phyloP scores from a whole-genome alignment of 1,140 invertebrate genomes.

The Asbolus verrucosus region DNA sequence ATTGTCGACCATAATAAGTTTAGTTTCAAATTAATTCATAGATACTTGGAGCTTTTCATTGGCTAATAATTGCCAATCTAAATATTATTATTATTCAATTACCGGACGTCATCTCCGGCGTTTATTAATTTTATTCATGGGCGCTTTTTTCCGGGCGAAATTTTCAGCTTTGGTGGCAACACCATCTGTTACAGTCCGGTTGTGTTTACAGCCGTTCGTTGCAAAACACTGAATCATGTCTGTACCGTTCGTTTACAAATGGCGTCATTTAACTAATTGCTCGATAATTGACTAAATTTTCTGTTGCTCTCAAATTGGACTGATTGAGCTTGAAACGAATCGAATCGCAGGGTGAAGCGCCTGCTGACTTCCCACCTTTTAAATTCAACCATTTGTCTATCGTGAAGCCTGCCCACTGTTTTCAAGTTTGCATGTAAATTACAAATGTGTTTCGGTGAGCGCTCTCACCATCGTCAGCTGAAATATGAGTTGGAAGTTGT shows the following conservation, averaged over 20 bases:
- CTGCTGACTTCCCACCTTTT: no score
- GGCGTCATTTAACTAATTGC: slow-evolving; percentile 29
- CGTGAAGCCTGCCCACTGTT: no score
- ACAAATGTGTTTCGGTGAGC: no score
- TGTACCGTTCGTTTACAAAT: slow-evolving; percentile 17
- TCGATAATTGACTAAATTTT: slow-evolving; percentile 36
- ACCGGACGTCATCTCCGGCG: no score
- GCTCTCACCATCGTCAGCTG: no score
- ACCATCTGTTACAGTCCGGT: slow-evolving; percentile 23
- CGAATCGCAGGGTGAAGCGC: slow-evolving; percentile 14
- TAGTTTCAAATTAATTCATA: slow-evolving; percentile 42
- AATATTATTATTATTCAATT: slow-evolving; percentile 37
- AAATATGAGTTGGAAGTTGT: no score
- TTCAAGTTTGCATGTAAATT: no score
- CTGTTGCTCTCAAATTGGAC: slow-evolving; percentile 15
- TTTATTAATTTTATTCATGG: no score
- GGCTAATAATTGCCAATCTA: slow-evolving; percentile 30
- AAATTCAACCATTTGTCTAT: no score
- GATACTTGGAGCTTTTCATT: slow-evolving; percentile 20
- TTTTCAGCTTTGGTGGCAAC: background rate
- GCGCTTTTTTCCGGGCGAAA: no score
- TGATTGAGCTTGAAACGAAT: slow-evolving; percentile 22
- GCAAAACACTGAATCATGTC: slow-evolving; percentile 9
- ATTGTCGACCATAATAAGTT: slow-evolving; percentile 37
- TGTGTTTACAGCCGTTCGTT: slow-evolving; percentile 10